A percentile compares a stretch with the other conserved stretches of the same genome.
Conservation (phyloP, 2,888 invertebrate genomes). For the Drosophila fulvimacula region DNA sequence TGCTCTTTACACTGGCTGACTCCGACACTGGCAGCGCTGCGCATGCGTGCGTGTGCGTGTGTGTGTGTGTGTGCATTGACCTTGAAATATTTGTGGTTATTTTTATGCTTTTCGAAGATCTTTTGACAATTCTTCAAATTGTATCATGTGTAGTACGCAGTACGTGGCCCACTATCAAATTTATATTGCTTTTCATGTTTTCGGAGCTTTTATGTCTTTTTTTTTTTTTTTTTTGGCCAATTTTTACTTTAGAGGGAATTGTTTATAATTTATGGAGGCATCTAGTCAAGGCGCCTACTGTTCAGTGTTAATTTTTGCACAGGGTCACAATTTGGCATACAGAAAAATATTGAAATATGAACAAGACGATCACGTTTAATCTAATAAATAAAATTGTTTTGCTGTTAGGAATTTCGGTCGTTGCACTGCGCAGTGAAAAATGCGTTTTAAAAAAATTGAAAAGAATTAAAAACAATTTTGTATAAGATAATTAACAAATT, state of each 20-base stretch:
- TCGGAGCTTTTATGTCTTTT: slow-evolving; percentile 14
- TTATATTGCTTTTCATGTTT: slow-evolving; percentile 66
- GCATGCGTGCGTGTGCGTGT: not conserved
- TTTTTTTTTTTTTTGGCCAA: slow-evolving; percentile 43
- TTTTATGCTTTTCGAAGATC: slow-evolving; percentile 51
- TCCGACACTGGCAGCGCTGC: slow-evolving; percentile 27
- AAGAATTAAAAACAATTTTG: slow-evolving; percentile 1
- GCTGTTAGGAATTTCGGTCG: slow-evolving; percentile 38
- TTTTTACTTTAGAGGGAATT: slow-evolving; percentile 33
- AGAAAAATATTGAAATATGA: slow-evolving; percentile 2
- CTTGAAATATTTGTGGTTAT: slow-evolving; percentile 55
- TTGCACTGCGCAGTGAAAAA: slow-evolving; percentile 34
- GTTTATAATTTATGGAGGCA: slow-evolving; percentile 24
- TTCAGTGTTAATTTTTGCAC: slow-evolving; percentile 32
- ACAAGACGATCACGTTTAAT: not conserved
- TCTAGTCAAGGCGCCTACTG: slow-evolving; percentile 40
- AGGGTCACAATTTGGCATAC: slow-evolving; percentile 31
- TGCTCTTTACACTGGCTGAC: slow-evolving; percentile 58
- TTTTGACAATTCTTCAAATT: slow-evolving; percentile 75
- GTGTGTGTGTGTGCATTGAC: slow-evolving; percentile 56
- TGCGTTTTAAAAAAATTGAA: not conserved
- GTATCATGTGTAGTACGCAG: slow-evolving; percentile 49
- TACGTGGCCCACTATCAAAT: slow-evolving; percentile 37
- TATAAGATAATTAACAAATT: slow-evolving; percentile 24
- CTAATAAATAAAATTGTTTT: slow-evolving; percentile 7